These are phyloP conservation scores for Gymnothorax reevesii DNA, from an alignment of 2,797 vertebrate genomes.

Conservation along the genomic window DNA sequence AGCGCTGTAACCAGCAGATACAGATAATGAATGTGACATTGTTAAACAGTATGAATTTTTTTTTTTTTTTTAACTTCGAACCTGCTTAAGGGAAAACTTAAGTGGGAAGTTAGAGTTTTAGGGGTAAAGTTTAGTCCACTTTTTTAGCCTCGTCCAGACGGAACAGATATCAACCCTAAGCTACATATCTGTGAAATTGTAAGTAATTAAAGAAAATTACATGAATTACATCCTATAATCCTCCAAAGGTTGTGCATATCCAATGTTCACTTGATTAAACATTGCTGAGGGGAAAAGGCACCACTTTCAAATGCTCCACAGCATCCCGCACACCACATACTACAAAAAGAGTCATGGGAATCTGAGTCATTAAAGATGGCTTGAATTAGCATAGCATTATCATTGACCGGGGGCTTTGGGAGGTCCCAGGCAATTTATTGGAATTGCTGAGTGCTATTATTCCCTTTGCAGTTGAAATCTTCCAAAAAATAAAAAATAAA, in stretches of 20 bases:
- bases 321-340: background rate
- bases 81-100: no score
- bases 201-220: constrained; percentile 52
- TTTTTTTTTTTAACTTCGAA: no score
- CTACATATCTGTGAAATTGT: constrained; percentile 51
- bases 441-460: constrained; percentile 48
- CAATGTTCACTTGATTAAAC: constrained; percentile 16
- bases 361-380: constrained; percentile 40
- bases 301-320: constrained; percentile 39
- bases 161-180: constrained; percentile 47
- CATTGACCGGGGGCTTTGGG: constrained; percentile 23
- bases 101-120: no score
- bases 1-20: no score
- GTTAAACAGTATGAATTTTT: no score
- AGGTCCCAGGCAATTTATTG: constrained; percentile 44
- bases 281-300: constrained; percentile 22
- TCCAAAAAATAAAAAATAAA: constrained; percentile 42
- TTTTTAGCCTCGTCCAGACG: background rate
- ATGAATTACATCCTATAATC: constrained; percentile 63
- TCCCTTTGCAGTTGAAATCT: constrained; percentile 44
- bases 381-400: constrained; percentile 43
- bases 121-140: no score
- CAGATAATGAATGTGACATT: no score
- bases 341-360: constrained; percentile 37
- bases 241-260: constrained; percentile 40